Percentiles rank a stretch among this genome's conserved stretches.
Conservation (phyloP, 2,888 invertebrate genomes). For the Erebia epiphron region DNA sequence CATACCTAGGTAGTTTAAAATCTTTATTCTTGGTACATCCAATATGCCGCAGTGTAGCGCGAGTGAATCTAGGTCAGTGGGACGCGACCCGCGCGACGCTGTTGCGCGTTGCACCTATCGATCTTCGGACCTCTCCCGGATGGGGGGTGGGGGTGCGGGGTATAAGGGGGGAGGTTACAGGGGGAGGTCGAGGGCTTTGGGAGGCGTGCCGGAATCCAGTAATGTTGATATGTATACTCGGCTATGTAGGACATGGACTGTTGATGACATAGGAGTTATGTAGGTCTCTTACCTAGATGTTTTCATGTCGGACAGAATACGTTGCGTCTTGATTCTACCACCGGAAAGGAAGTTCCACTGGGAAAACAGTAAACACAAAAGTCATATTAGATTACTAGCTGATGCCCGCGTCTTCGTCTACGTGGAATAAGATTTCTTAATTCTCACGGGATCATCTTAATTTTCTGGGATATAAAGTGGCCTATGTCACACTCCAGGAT, state of each 20-base stretch:
- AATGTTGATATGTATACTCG: not conserved
- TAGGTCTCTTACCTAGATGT: not conserved
- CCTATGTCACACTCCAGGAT: too few species aligned
- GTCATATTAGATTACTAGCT: too few species aligned
- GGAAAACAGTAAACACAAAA: too few species aligned
- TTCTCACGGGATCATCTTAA: too few species aligned
- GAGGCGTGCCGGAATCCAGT: slow-evolving; percentile 13
- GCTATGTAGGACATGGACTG: slow-evolving; percentile 10
- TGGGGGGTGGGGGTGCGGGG: slow-evolving; percentile 1
- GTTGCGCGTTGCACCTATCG: slow-evolving; percentile 45
- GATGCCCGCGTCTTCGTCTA: too few species aligned
- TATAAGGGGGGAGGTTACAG: not conserved
- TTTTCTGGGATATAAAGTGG: too few species aligned
- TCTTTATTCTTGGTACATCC: not conserved
- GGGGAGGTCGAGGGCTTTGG: slow-evolving; percentile 12
- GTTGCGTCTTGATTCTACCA: too few species aligned
- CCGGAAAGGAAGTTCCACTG: too few species aligned
- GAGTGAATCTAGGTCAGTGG: slow-evolving; percentile 40
- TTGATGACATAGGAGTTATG: not conserved
- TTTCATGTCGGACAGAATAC: too few species aligned
- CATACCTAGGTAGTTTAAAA: too few species aligned
- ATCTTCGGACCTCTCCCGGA: slow-evolving; percentile 29
- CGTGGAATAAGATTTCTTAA: too few species aligned
- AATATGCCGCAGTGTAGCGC: slow-evolving; percentile 4
- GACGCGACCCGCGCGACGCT: slow-evolving; percentile 37